Evolutionary conservation across 2,888 invertebrate species (phyloP), one percentile per base, ranked within the genome.

Genomic region (Drosophila helvetica): DNA sequence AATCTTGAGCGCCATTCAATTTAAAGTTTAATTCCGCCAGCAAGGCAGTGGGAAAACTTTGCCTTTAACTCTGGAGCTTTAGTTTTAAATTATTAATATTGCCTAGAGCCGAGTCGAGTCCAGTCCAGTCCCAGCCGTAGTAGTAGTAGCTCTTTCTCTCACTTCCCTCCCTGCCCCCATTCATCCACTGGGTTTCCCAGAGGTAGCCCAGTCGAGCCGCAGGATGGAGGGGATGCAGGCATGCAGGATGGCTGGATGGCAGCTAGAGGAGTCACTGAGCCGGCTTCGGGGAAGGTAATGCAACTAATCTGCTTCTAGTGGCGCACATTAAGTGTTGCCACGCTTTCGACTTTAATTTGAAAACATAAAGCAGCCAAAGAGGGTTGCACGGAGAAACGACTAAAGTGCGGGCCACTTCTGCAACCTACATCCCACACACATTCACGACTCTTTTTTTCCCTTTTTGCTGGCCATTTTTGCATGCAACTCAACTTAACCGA

Each of bases 261-360:
- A 65, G 64, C 55, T 56, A 56, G 65, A 65, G 56, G 65, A 66
- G 65, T 27, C 54, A 54, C 64, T 54, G 58, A 66, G 67, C 60
- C 54, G 47, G 68, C 47, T 60, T 54, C 45, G 54, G 64, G 62
- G 38, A 6, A 38, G 38, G 71, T 84, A 84, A 81, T 86, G 81
- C 86, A 84, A 79, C 83, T 84, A 84, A 84, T 84, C 83, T 84
- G 83, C 86, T 84, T 84, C 86, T 86, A 84, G 83, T 79, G 86
- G 83, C 83, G 83, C 86, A 81, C 83, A 84, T 84, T 84, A 84
- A 84, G 83, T 84, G 86, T 86, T 86, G 86, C 86, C 86, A 84
- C 86, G 83, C 83, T 84, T 83, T 83, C 86, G 86, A 83, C 83
- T 86, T 83, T 83, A 83, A 83, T 83, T 83, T 83, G 81, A 83